Base-by-base conservation (phyloP, 2,888 invertebrate genomes). In the Lithophane leautieri region DNA sequence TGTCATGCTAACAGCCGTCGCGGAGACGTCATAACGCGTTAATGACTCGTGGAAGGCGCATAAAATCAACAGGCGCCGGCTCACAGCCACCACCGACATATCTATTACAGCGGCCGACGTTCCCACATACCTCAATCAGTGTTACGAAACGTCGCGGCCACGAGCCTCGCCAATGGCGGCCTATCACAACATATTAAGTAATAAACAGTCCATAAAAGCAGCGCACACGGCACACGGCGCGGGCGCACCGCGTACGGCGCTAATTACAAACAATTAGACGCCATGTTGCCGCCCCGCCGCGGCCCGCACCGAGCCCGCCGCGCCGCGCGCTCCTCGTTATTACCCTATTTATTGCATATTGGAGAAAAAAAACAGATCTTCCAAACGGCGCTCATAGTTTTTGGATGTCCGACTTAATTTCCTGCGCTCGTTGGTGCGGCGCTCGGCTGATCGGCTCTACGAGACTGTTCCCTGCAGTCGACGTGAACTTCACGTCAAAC, bases 251-350 rank as follows among this genome's bases (percentile, higher is more conserved):
- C 88, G 88, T 84, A 87, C 82, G 89, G 88, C 89, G 91, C 92
- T 95, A 95, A 96, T 96, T 94, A 95, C 93, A 92, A 93, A 94
- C 95, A 95, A 95, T 95, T 95, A 95, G 92, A 89, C 89, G 92
- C 91, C 92, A 91, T 90, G 87, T 83, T 88, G 92, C 90, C 91
- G 90, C 93, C 92, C 92, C 92, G 92, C 89, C 70, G 86, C 88
- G 89, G 82, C 82, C 77, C 88, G 86, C 87, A 86, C 83, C 85
- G 79, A 76, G 73, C 81, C 75, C 74, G 86, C 83, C 84, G 80
- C 85, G 84, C 82, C 84, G 88, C 90, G 89, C 89, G 86, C 89
- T 72, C 88, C 88, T 90, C 89, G 83, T 92, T 92, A 91, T 91
- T 92, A 92, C 89, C 91, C 92, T 93, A 94, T 94, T 94, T 94